Base-by-base conservation (phyloP, 35 echinoderm and acorn worm genomes). In the Apostichopus japonicus region DNA sequence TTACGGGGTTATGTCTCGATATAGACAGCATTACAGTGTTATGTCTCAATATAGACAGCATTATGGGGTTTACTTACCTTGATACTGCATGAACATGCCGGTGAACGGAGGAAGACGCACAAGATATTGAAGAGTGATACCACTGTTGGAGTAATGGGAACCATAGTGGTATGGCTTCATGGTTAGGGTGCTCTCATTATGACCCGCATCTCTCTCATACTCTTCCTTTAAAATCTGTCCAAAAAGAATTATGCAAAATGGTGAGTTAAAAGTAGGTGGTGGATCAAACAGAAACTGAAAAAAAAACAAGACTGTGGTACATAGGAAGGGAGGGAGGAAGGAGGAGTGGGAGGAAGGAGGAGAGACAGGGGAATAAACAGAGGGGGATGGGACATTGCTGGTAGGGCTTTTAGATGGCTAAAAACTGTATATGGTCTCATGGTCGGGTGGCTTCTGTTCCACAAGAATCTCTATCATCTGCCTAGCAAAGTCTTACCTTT, bases 101-200 rank as follows among this genome's bases (percentile, higher is more conserved):
- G 97, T 99, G 90, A 99, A 99, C 2, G 97, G 97, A 63, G 97
- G 97, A 27, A 99, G 77, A 62, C 97, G 73, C 24, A 99, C 97
- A 55, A 99, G 91, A 77, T 99, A 99, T 81, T 99, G 97, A 23
- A 99, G 87, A 17, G 94, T 93, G 25, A 95, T 99, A 75, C 97
- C 97, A 90, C 97, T 99, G 80, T 99, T 99, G 53, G 97, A 99
- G 71, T 99, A 99, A 65, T 99, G 97, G 23, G 97, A 99, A 58
- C 97, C 97, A 86, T 99, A 99, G 81, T 99, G 97, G 88, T 95
- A 96, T 19, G 97, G 95, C 65, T 71, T 92, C 56, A 94, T 94
- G 54, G 89, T 83, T 22, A 94, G 86, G 80, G 92, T 98, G 22
- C 86, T 91, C 53, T 79, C 23, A 17, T 91, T 83, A 6, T 67